Base-by-base conservation (phyloP, 2,113 vertebrate species). In the Genyomyrus donnyi region DNA sequence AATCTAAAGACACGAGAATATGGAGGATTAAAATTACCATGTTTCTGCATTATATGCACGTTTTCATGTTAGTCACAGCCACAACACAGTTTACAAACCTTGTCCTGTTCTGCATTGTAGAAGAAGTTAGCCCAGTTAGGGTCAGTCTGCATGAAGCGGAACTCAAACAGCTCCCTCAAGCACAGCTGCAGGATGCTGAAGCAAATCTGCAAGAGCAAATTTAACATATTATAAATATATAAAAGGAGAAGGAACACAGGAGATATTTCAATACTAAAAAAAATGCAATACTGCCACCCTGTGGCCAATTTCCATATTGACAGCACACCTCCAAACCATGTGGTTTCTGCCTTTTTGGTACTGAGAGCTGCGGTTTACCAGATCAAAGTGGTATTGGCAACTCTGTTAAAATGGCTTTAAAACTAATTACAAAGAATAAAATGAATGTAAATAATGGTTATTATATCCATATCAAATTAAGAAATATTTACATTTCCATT, bases 81-180 rank as follows among this genome's bases (percentile, higher is more conserved):
- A 58, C 27, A 83, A 0, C n/a, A 52, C 50, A 85, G 35, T 42
- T 48, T 21, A 24, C 4, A 87, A 84, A 98, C 98, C 95, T 97
- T 95, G 91, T 97, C 94, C 21, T 94, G 95, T 66, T 96, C 94
- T 0, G 95, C 92, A 0, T 98, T 97, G 48, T 98, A 98, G 70
- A 98, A 97, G 94, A 98, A 98, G 95, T 98, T 98, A 93, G 98
- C 94, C 98, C 98, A 98, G 95, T 98, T 98, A 56, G 98, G 97
- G 91, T 98, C 98, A 0, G 98, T 98, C 94, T 98, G 98, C 97
- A 98, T 98, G 95, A 98, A 98, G 92, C 96, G 94, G 94, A 98
- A 98, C 92, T 98, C 97, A 91, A 98, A 98, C 50, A 98, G 93
- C 91, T 98, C 98, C 50, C 94, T 94, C 11, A 98, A 95, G 92